A percentile compares a stretch with the other conserved stretches of the same genome.
Evolutionary conservation across 2,113 vertebrate genomes (phyloP).

Genomic region (Eupsittula cactorum): DNA sequence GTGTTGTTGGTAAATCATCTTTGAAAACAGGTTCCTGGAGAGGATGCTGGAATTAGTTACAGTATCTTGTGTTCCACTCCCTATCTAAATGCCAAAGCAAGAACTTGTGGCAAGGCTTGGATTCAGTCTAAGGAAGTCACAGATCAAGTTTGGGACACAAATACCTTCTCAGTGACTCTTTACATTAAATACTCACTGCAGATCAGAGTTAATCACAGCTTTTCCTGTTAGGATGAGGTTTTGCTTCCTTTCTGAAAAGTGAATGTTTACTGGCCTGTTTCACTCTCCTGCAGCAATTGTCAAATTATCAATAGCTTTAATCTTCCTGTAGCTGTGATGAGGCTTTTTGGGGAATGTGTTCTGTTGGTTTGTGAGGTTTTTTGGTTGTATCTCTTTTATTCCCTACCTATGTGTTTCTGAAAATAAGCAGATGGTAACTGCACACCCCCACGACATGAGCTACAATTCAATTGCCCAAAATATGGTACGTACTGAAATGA

Average conservation of each 20-base stretch:
- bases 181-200: not conserved
- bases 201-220: not conserved
- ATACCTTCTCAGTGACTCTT: not conserved
- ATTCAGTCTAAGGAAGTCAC: not conserved
- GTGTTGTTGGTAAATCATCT: not conserved
- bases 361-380: fast-evolving
- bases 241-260: not conserved
- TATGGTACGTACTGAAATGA: not conserved
- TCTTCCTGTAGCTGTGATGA: not conserved
- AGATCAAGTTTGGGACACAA: not conserved
- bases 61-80: not conserved
- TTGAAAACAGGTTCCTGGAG: not conserved
- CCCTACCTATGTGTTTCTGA: not conserved
- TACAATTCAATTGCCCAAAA: not conserved
- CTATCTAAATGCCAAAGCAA: not conserved
- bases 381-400: not conserved
- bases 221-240: not conserved
- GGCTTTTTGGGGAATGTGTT: not conserved
- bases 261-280: not conserved
- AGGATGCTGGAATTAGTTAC: not conserved
- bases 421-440: not conserved
- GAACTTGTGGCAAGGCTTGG: not conserved
- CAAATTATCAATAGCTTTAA: not conserved
- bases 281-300: not conserved
- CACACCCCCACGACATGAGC: not conserved